These are phyloP conservation scores for Mycetomoellerius zeteki DNA, from an alignment of 1,140 invertebrate species.

Conservation along the genomic window DNA sequence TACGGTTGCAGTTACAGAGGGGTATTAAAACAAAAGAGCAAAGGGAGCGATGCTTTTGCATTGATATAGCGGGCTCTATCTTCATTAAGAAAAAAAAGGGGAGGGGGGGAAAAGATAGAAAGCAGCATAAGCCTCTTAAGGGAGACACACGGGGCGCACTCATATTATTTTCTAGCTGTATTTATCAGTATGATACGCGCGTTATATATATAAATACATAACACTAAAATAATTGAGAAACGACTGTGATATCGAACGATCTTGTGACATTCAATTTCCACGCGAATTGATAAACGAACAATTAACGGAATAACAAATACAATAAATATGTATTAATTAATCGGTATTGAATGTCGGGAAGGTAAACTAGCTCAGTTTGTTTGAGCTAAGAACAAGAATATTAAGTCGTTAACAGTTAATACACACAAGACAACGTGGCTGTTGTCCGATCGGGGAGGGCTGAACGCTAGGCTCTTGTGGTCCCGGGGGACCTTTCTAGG, in stretches of 20 bases:
- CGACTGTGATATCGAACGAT: constrained; percentile 87
- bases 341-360: constrained; percentile 82
- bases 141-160: constrained; percentile 74
- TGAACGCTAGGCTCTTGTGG: constrained; percentile 83
- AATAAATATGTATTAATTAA: constrained; percentile 81
- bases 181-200: constrained; percentile 82
- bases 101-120: constrained; percentile 44
- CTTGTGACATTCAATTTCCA: constrained; percentile 87
- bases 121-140: constrained; percentile 70
- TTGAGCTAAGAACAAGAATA: constrained; percentile 79
- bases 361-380: constrained; percentile 73
- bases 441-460: constrained; percentile 86
- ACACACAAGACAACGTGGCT: constrained; percentile 82
- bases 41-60: constrained; percentile 54
- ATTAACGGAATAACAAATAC: constrained; percentile 79
- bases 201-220: constrained; percentile 84
- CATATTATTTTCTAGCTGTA: constrained; percentile 86
- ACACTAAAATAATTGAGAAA: constrained; percentile 85
- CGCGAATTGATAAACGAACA: constrained; percentile 80
- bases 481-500: constrained; percentile 79
- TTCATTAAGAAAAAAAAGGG: constrained; percentile 43
- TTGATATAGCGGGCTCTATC: constrained; percentile 64
- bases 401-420: constrained; percentile 83
- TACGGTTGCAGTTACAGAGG: constrained; percentile 86
- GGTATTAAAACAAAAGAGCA: constrained; percentile 62